These are phyloP conservation scores for Apamea crenata DNA, from an alignment of 2,888 invertebrate species.

Conservation along the genomic window DNA sequence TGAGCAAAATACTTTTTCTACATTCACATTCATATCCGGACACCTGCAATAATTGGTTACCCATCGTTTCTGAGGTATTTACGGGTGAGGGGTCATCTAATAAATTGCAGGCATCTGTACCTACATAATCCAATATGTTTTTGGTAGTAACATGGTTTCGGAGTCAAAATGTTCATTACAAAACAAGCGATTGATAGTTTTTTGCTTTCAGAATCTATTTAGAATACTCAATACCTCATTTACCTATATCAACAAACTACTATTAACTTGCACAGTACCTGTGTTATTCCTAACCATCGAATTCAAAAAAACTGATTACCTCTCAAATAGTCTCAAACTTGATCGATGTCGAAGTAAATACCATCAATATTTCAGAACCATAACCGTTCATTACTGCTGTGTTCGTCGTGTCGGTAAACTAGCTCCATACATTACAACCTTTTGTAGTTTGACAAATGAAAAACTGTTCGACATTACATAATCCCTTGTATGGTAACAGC, in stretches of 20 bases:
- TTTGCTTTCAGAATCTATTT: not conserved
- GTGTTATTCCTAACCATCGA: not conserved
- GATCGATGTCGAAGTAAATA: constrained; percentile 16
- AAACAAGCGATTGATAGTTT: not conserved
- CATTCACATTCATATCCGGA: constrained; percentile 22
- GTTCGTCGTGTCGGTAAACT: constrained; percentile 33
- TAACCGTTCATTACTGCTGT: constrained; percentile 33
- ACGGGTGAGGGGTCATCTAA: constrained; percentile 9
- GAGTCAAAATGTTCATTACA: not conserved
- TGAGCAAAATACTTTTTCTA: constrained; percentile 27
- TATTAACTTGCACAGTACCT: not conserved
- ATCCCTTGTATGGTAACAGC: constrained; percentile 49
- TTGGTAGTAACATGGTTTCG: not conserved
- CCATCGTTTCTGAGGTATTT: constrained; percentile 20
- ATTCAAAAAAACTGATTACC: constrained; percentile 24
- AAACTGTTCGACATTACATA: constrained; percentile 58
- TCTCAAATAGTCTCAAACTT: no score
- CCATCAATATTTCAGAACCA: constrained; percentile 21
- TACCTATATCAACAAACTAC: not conserved
- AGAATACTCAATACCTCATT: not conserved
- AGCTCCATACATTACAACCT: constrained; percentile 32
- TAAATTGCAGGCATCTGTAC: not conserved
- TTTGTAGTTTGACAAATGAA: constrained; percentile 54
- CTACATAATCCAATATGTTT: no score
- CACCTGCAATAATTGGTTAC: constrained; percentile 39